Evolutionary conservation across 2,888 invertebrate species (phyloP).

Genomic region (Andrena minutula): DNA sequence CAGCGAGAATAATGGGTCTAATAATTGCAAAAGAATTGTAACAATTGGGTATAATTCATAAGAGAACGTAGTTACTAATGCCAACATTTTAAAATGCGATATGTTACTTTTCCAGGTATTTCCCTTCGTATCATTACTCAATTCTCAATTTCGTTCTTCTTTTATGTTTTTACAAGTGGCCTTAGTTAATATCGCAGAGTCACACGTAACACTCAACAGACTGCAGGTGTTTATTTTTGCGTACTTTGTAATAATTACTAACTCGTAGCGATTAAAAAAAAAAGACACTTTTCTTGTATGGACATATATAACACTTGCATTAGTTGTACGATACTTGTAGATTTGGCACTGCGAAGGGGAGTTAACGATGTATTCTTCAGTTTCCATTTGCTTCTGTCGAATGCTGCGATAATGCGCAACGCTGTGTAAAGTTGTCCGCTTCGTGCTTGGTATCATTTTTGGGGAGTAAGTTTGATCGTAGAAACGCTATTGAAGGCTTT

Average conservation of each 20-base stretch:
- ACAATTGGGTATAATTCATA: slow-evolving; percentile 6
- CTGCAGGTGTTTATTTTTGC: slow-evolving; percentile 78
- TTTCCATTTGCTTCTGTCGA: slow-evolving; percentile 3
- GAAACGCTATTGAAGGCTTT: not conserved
- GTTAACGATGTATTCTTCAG: not conserved
- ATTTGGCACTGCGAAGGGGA: not conserved
- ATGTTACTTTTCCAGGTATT: slow-evolving; percentile 81
- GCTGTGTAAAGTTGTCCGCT: slow-evolving; percentile 9
- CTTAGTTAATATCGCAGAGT: slow-evolving; percentile 78
- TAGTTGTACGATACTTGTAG: not conserved
- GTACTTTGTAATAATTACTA: slow-evolving; percentile 41
- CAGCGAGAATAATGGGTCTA: not conserved
- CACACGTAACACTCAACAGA: slow-evolving; percentile 77
- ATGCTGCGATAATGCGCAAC: not conserved
- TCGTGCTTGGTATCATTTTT: not conserved
- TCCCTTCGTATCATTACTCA: slow-evolving; percentile 81
- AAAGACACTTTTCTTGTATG: not conserved
- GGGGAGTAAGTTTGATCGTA: not conserved
- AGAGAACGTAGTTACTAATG: not conserved
- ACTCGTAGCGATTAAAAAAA: not conserved
- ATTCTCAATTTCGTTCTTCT: slow-evolving; percentile 80
- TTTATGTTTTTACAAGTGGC: slow-evolving; percentile 80
- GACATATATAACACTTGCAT: not conserved
- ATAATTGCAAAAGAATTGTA: slow-evolving; percentile 1
- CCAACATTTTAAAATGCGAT: slow-evolving; percentile 38